Evolutionary conservation across 2,888 invertebrate genomes (phyloP), one percentile per base, ranked within the genome.

Genomic region (Melanophora roralis): DNA sequence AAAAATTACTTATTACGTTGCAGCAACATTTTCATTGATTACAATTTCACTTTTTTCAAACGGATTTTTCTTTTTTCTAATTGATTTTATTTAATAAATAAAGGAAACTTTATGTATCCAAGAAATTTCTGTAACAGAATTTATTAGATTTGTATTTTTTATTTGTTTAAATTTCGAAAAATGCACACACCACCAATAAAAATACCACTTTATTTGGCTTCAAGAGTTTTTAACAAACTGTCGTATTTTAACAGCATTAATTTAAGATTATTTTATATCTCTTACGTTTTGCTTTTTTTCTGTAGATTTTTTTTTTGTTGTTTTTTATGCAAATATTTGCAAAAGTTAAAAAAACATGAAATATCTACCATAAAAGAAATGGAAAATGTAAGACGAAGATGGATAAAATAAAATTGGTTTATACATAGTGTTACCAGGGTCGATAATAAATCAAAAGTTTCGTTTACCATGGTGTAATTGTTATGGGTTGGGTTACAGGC

Each of bases 1-100:
- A 32, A 47, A 62, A 59, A 53, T 79, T 80, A 80, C 79, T 80
- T 80, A 75, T 80, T 80, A 68, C 79, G 79, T 40, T 80, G 79
- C 75, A 80, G 79, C 75, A 80, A 76, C 79, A 80, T 80, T 45
- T 72, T 69, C 65, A 27, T 60, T 12, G 12, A 21, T 43, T 51
- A 45, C 11, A 69, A 59, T 38, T 67, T 51, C 65, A 60, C 38
- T 77, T 65, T 47, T n/a, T 45, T 38, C 36, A 45, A 43, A 7
- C 12, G 12, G 55, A 11, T 62, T 16, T 5, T 9, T 49, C 47
- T 9, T 1, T 12, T 21, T 12, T 60, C 12, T 38, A 32, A 51
- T 53, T 16, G 19, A 0, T n/a, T n/a, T n/a, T n/a, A n/a, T n/a
- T n/a, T n/a, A n/a, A n/a, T n/a, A n/a, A n/a, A n/a, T n/a, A n/a